phyloP scores from a whole-genome alignment of 2,797 vertebrate species.

The Halcyon leucocephala region DNA sequence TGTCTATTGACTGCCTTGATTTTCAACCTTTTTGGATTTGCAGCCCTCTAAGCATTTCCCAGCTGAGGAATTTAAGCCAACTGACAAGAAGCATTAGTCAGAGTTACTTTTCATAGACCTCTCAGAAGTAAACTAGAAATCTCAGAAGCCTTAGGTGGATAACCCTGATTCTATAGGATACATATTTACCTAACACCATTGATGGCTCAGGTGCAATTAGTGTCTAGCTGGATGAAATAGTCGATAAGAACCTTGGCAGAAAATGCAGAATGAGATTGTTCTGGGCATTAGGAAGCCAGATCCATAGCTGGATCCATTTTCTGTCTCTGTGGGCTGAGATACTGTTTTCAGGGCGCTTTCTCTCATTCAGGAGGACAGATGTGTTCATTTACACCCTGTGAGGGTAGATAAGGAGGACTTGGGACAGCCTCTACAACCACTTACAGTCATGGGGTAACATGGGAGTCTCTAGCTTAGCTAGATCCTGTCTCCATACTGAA shows the following conservation, averaged over 20 bases:
- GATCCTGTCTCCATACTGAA: not conserved
- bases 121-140: not conserved
- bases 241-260: not conserved
- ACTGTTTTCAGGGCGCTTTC: not conserved
- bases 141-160: not conserved
- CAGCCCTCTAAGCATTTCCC: not conserved
- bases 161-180: not conserved
- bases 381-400: not conserved
- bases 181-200: not conserved
- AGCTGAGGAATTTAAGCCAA: not conserved
- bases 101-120: not conserved
- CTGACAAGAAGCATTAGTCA: conserved; percentile 4
- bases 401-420: not conserved
- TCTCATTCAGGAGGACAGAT: not conserved
- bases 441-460: not conserved
- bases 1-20: not conserved
- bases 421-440: not conserved
- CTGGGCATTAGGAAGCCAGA: not conserved
- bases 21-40: conserved; percentile 28
- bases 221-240: not conserved
- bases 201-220: not conserved
- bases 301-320: not conserved
- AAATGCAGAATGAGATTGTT: not conserved
- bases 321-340: not conserved
- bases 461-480: not conserved